phyloP scores from a whole-genome alignment of 2,797 vertebrate species.

The Leptoclinus maculatus region DNA sequence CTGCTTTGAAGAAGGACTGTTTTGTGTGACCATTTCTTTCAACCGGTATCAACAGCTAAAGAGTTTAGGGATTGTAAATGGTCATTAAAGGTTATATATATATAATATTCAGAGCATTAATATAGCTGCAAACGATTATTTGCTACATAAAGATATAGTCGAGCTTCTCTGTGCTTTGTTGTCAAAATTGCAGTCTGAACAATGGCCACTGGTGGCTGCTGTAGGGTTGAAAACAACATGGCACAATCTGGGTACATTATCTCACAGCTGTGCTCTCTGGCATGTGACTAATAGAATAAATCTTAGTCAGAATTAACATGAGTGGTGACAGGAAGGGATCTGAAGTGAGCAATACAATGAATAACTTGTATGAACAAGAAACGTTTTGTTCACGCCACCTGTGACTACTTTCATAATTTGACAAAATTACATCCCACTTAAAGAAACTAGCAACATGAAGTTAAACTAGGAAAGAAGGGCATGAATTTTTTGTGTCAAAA shows the following conservation, averaged over 20 bases:
- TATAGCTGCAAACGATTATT: no score
- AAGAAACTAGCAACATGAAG: slow-evolving; percentile 7
- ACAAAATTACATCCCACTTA: slow-evolving; percentile 12
- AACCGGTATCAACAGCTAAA: not conserved
- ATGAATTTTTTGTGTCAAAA: not conserved
- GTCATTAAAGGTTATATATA: not conserved
- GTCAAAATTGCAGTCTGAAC: slow-evolving; percentile 35
- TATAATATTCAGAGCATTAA: no score
- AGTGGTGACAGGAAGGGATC: slow-evolving; percentile 35
- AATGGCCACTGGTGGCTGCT: slow-evolving; percentile 59
- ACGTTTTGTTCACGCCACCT: slow-evolving; percentile 30
- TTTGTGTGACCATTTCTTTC: not conserved
- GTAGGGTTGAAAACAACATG: slow-evolving; percentile 20
- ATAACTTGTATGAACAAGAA: slow-evolving; percentile 34
- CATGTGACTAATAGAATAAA: slow-evolving; percentile 65
- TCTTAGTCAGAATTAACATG: slow-evolving; percentile 57
- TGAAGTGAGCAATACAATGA: slow-evolving; percentile 39
- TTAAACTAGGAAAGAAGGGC: not conserved
- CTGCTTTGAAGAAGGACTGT: not conserved
- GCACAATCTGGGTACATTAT: slow-evolving; percentile 16
- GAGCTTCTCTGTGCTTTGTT: not conserved
- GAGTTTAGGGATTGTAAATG: not conserved
- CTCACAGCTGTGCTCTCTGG: slow-evolving; percentile 55
- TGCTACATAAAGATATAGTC: no score
- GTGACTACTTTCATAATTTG: slow-evolving; percentile 15